Conservation (phyloP, 2,888 invertebrate genomes). For the Agapetus fuscipes region DNA sequence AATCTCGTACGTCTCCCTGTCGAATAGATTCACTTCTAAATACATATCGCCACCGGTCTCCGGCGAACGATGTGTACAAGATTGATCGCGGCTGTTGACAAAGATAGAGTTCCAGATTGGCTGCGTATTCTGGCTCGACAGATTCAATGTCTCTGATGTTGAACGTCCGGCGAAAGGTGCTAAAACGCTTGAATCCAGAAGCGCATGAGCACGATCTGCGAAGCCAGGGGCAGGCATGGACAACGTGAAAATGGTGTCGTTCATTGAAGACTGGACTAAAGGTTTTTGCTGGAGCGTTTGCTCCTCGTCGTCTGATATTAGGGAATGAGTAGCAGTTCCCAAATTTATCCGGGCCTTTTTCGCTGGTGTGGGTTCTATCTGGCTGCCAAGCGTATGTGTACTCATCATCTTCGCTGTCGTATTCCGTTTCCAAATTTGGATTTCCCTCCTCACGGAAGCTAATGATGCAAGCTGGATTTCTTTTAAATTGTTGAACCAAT, state of each 20-base stretch:
- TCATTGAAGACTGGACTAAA: not conserved
- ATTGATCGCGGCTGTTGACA: not conserved
- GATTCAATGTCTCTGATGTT: not conserved
- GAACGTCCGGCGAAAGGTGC: not conserved
- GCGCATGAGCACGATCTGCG: not conserved
- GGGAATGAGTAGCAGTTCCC: too few relatives aligned
- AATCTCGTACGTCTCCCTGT: not conserved
- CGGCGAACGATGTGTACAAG: not conserved
- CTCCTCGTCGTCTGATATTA: too few relatives aligned
- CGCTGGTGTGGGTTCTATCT: too few relatives aligned
- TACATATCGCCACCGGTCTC: not conserved
- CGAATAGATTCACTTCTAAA: not conserved
- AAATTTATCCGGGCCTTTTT: too few relatives aligned
- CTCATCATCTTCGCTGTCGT: not conserved
- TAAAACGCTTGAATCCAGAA: not conserved
- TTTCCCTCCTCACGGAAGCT: not conserved
- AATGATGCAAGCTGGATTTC: not conserved
- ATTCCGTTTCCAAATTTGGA: not conserved
- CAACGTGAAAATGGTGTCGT: not conserved
- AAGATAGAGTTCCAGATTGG: not conserved
- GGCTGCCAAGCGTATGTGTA: not conserved
- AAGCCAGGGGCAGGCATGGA: not conserved
- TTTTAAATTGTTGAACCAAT: not conserved
- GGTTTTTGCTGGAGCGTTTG: too few relatives aligned
- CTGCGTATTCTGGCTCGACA: not conserved